Base-by-base conservation (phyloP, 2,797 vertebrate species). In the Sebastes kiyomatsui region DNA sequence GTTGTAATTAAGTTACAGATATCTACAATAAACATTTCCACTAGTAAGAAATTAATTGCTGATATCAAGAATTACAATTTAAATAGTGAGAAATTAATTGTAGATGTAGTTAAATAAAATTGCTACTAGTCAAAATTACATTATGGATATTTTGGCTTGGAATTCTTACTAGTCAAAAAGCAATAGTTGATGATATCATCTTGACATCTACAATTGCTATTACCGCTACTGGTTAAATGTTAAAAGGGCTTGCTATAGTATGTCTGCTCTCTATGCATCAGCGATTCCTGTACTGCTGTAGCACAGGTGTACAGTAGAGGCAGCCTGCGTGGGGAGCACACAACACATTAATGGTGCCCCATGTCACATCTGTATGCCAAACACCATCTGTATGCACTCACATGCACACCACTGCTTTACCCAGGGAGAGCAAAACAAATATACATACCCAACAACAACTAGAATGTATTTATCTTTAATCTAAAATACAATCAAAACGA, bases 371-470 rank as follows among this genome's bases (percentile, higher is more conserved):
- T 77, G 81, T 73, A 81, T 86, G 81, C 84, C 86, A 89, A 92
- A 90, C 85, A 90, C 90, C 90, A 94, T 92, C 92, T 93, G 91
- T 68, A 91, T 83, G 72, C 78, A 73, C 76, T 83, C 32, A 83
- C 20, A 62, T 7, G 1, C 30, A 80, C 42, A 77, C 66, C 46
- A 73, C 28, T 10, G 6, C 64, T 75, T 64, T 60, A 55, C 62
- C 64, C n/a, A 23, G 54, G 10, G 71, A 79, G 38, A 72, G 35
- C 67, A 28, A 32, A 30, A 33, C 74, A 82, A 67, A 83, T 52
- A 64, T 11, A 62, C 67, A 72, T 27, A 67, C 42, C 18, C 64
- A 7, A 67, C 56, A 84, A 69, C 6, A 75, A 67, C 66, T 13
- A 35, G 11, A 60, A 86, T 74, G 10, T 68, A 64, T 84, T 81